A percentile compares a stretch with the other conserved stretches of the same genome.
These are phyloP conservation scores for Anoncus sp. DNA, from an alignment of 2,888 invertebrate genomes.

Conservation along the genomic window DNA sequence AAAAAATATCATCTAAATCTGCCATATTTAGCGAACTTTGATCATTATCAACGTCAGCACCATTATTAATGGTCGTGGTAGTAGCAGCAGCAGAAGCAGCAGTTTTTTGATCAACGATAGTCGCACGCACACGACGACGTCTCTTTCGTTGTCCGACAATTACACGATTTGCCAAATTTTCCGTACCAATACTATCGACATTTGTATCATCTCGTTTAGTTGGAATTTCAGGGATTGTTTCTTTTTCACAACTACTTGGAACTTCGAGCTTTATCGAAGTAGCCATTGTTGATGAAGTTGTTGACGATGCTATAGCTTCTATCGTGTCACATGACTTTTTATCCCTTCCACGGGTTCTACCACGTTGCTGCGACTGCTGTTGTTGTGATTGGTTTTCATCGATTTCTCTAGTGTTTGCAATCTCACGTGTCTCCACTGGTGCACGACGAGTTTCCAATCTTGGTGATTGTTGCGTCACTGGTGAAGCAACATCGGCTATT, in stretches of 20 bases:
- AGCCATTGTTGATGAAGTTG: constrained; percentile 3
- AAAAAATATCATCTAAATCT: constrained; percentile 77
- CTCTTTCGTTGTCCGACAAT: neutral
- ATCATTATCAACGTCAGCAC: neutral
- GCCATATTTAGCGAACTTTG: constrained; percentile 42
- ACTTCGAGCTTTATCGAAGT: neutral
- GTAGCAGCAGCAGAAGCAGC: too few relatives aligned
- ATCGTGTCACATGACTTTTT: constrained; percentile 40
- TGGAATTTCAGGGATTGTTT: too few relatives aligned
- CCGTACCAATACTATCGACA: neutral
- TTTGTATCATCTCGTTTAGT: too few relatives aligned
- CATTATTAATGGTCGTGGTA: constrained; percentile 10
- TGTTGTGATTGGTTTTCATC: constrained; percentile 47
- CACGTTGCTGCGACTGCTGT: constrained; percentile 26
- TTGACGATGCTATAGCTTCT: neutral
- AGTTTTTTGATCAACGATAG: neutral
- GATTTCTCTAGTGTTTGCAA: constrained; percentile 47
- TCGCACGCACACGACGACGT: constrained; percentile 11
- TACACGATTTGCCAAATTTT: neutral
- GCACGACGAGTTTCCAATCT: constrained; percentile 33
- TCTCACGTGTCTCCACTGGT: constrained; percentile 47
- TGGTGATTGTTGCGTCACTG: too few relatives aligned
- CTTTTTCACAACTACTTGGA: too few relatives aligned
- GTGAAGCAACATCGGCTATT: too few relatives aligned
- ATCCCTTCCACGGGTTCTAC: constrained; percentile 39